A percentile compares a stretch with the other conserved stretches of the same genome.
phyloP scores from a whole-genome alignment of 2,797 vertebrate species.

The Trachurus trachurus region DNA sequence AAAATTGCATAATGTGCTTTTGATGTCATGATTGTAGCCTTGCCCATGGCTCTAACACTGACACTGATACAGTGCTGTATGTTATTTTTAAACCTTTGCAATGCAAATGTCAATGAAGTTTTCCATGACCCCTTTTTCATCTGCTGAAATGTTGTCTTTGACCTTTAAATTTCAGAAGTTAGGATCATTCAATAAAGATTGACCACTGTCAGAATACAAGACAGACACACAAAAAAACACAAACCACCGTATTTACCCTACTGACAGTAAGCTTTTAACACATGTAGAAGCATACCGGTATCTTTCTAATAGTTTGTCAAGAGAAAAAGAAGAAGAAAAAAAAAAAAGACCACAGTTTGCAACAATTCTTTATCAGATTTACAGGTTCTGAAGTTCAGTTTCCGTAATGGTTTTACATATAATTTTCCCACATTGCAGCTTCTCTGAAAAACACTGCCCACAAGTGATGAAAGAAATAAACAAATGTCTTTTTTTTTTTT shows the following conservation, averaged over 20 bases:
- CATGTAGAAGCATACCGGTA: constrained; percentile 44
- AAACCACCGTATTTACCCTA: constrained; percentile 25
- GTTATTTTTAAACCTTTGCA: constrained; percentile 86
- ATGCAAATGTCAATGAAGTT: constrained; percentile 83
- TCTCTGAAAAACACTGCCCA: constrained; percentile 23
- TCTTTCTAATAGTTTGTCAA: constrained; percentile 42
- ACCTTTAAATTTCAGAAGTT: constrained; percentile 82
- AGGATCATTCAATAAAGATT: constrained; percentile 75
- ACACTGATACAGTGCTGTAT: constrained; percentile 72
- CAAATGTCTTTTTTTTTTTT: constrained; percentile 16
- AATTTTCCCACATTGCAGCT: constrained; percentile 19
- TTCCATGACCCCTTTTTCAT: constrained; percentile 81
- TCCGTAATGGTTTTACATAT: constrained; percentile 24
- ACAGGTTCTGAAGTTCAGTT: constrained; percentile 15
- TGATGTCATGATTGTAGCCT: constrained; percentile 78
- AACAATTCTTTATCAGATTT: constrained; percentile 34
- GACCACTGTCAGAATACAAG: constrained; percentile 58
- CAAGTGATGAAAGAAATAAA: constrained; percentile 22
- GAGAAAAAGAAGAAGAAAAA: constrained; percentile 10
- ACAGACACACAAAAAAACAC: constrained; percentile 45
- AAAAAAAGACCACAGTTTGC: constrained; percentile 44
- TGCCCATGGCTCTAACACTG: constrained; percentile 73
- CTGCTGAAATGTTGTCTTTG: constrained; percentile 73
- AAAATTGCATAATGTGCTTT: constrained; percentile 80
- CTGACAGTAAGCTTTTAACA: constrained; percentile 28